Evolutionary conservation across 1,140 invertebrate genomes (phyloP).

Genomic region (Drosophila baimaii): DNA sequence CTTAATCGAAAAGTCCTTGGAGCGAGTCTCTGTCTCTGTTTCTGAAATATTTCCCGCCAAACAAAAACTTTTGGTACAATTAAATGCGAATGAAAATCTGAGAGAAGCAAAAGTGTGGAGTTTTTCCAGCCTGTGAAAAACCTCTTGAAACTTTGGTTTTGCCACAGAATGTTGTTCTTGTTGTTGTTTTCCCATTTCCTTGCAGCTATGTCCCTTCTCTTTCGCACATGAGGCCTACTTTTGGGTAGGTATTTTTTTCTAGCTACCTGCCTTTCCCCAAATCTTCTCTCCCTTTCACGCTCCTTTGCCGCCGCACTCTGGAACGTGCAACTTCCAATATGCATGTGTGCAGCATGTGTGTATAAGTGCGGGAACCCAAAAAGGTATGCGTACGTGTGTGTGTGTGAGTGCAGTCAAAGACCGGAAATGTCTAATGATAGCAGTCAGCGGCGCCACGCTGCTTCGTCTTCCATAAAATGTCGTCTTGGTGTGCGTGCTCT

Average conservation of each 20-base stretch:
- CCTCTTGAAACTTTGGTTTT: slow-evolving; percentile 25
- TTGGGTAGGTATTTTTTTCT: slow-evolving; percentile 15
- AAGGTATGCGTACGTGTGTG: slow-evolving; percentile 20
- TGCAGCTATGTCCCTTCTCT: neutral
- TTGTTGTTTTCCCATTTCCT: slow-evolving; percentile 4
- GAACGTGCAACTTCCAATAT: slow-evolving; percentile 1
- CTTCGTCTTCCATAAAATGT: slow-evolving; percentile 34
- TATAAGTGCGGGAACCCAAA: slow-evolving; percentile 12
- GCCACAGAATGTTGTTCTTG: slow-evolving; percentile 21
- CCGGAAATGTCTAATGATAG: slow-evolving; percentile 75
- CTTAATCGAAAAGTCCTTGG: neutral
- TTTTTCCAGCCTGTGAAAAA: slow-evolving; percentile 14
- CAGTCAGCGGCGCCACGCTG: slow-evolving; percentile 28
- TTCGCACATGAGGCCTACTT: slow-evolving; percentile 27
- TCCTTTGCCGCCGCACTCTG: slow-evolving; percentile 9
- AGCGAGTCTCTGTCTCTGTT: neutral
- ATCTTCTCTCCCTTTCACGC: neutral
- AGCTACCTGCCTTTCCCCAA: slow-evolving; percentile 20
- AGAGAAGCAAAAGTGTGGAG: slow-evolving; percentile 14
- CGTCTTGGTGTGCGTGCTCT: slow-evolving; percentile 8
- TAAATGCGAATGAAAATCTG: slow-evolving; percentile 21
- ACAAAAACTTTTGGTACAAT: slow-evolving; percentile 22
- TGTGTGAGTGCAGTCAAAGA: slow-evolving; percentile 51
- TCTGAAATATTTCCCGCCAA: neutral
- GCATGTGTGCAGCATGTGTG: slow-evolving; percentile 39